Evolutionary conservation across 2,888 invertebrate genomes (phyloP).

Genomic region (Eremobia ochroleuca): DNA sequence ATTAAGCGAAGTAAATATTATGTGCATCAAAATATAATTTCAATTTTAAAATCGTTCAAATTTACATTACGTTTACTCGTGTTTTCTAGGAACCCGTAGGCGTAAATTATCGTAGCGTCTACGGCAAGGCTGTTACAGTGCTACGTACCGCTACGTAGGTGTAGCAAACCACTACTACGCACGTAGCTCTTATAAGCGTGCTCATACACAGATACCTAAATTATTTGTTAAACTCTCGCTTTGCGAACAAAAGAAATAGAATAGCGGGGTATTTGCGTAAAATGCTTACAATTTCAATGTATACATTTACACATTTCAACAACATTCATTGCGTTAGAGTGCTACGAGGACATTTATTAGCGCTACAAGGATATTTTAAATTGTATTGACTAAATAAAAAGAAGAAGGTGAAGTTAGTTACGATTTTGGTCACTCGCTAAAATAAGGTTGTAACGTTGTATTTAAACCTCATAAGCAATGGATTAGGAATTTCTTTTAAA

Average conservation of each 20-base stretch:
- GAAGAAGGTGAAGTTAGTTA: not conserved
- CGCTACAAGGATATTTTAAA: not conserved
- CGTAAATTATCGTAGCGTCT: constrained; percentile 5
- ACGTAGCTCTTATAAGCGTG: constrained; percentile 9
- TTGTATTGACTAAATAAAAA: not conserved
- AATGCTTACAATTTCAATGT: not conserved
- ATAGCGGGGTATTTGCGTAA: not conserved
- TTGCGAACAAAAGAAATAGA: not conserved
- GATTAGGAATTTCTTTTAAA: not conserved
- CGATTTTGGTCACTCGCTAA: not conserved
- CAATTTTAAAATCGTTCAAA: not conserved
- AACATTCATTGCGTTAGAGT: not conserved
- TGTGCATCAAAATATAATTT: not conserved
- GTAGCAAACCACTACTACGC: not conserved
- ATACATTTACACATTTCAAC: not conserved
- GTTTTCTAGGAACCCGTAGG: not conserved
- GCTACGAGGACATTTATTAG: not conserved
- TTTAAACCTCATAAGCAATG: not conserved
- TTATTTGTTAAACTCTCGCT: not conserved
- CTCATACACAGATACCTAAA: not conserved
- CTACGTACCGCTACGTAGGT: not conserved
- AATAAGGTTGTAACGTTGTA: not conserved
- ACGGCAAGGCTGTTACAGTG: not conserved
- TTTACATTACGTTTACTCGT: not conserved
- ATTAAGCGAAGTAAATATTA: not conserved